phyloP scores from a whole-genome alignment of 2,888 invertebrate genomes.

The Clunio marinus region DNA sequence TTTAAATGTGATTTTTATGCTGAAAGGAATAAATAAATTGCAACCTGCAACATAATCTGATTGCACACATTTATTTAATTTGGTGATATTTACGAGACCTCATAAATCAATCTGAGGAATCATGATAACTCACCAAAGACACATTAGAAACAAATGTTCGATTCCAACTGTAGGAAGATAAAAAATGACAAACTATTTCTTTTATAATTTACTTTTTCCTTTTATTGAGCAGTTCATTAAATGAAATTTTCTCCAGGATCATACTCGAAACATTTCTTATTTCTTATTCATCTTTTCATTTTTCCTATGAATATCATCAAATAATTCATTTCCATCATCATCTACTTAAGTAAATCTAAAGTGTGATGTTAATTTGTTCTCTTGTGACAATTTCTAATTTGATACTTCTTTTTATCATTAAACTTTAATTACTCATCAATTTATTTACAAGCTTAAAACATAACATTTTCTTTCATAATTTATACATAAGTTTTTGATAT shows the following conservation, averaged over 20 bases:
- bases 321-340: not conserved
- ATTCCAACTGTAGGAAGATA: not conserved
- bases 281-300: no score
- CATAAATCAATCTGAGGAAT: not conserved
- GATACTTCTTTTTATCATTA: not conserved
- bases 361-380: not conserved
- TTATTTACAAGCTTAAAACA: not conserved
- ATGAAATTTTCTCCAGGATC: not conserved
- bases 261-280: not conserved
- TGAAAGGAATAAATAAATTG: not conserved
- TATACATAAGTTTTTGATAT: constrained; percentile 17
- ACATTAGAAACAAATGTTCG: not conserved
- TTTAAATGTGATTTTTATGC: not conserved
- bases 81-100: not conserved
- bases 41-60: not conserved
- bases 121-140: not conserved
- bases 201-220: not conserved
- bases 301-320: constrained; percentile 13
- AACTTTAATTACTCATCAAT: not conserved
- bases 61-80: not conserved
- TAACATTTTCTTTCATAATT: not conserved
- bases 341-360: not conserved
- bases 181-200: not conserved
- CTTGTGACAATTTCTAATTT: not conserved
- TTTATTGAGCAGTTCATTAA: constrained; percentile 8